Conservation (phyloP, 2,797 vertebrate species). For the Cossypha dichroa region DNA sequence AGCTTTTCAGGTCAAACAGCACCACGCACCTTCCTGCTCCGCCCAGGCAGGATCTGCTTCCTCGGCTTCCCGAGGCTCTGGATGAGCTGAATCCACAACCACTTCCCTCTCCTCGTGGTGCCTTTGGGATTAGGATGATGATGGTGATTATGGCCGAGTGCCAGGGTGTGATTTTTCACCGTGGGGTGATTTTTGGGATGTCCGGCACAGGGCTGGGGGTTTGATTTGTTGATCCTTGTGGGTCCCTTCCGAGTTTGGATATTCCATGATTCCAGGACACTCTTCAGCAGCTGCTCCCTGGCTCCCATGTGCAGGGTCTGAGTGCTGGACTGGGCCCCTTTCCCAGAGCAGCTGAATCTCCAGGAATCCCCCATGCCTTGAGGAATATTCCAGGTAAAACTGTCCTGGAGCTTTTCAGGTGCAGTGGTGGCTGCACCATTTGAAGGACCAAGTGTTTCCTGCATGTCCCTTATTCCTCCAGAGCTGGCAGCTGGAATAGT, state of each 20-base stretch:
- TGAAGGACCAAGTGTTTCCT: not conserved
- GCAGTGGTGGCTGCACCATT: accelerated
- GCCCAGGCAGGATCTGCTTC: not conserved
- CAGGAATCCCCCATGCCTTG: not conserved
- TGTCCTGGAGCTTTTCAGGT: not conserved
- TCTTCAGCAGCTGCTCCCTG: not conserved
- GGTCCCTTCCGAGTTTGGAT: not conserved
- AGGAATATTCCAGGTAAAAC: not conserved
- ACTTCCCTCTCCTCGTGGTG: not conserved
- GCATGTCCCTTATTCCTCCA: not conserved
- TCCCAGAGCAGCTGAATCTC: not conserved
- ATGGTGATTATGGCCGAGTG: not conserved
- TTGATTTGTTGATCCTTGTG: not conserved
- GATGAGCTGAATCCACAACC: not conserved
- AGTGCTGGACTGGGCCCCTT: not conserved
- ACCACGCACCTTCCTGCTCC: not conserved
- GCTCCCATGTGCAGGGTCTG: not conserved
- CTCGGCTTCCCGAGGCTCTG: not conserved
- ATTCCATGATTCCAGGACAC: not conserved
- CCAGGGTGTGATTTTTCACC: not conserved
- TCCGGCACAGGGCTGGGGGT: not conserved
- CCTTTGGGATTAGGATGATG: not conserved
- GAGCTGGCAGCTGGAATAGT: not conserved
- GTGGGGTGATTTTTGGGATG: not conserved
- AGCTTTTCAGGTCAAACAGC: not conserved